Percentiles rank a stretch among this genome's conserved stretches.
Evolutionary conservation across 2,888 invertebrate genomes (phyloP).

Genomic region (Noctua janthe): DNA sequence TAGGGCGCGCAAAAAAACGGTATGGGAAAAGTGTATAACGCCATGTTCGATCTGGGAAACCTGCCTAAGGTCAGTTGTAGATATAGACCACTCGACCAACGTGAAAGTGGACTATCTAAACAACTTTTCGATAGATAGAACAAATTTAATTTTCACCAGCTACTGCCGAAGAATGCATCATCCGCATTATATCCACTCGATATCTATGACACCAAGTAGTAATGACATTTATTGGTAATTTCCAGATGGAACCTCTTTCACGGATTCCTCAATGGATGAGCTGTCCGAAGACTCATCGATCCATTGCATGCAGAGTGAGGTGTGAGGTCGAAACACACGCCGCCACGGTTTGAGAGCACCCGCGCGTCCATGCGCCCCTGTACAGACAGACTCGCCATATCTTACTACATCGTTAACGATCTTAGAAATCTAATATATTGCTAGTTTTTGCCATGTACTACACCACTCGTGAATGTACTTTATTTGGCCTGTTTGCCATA

Average conservation of each 20-base stretch:
- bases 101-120: not conserved
- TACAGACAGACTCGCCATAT: conserved; percentile 50
- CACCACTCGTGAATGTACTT: conserved; percentile 22
- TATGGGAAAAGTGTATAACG: not conserved
- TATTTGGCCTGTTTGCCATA: conserved; percentile 33
- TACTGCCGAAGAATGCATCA: not conserved
- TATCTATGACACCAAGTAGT: not conserved
- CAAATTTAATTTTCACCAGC: not conserved
- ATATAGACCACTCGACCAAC: not conserved
- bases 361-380: not conserved
- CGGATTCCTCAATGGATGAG: conserved; percentile 96
- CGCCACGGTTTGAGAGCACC: not conserved
- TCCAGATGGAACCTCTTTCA: conserved; percentile 88
- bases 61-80: not conserved
- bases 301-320: conserved; percentile 96
- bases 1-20: too few relatives aligned
- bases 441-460: conserved; percentile 47
- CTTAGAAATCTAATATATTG: conserved; percentile 56
- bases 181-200: not conserved
- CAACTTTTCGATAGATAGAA: not conserved
- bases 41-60: not conserved
- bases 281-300: conserved; percentile 96
- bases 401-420: conserved; percentile 40
- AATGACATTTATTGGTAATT: conserved; percentile 9
- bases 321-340: conserved; percentile 74